phyloP scores from a whole-genome alignment of 1,140 invertebrate species.

The Platorchestia sp. region DNA sequence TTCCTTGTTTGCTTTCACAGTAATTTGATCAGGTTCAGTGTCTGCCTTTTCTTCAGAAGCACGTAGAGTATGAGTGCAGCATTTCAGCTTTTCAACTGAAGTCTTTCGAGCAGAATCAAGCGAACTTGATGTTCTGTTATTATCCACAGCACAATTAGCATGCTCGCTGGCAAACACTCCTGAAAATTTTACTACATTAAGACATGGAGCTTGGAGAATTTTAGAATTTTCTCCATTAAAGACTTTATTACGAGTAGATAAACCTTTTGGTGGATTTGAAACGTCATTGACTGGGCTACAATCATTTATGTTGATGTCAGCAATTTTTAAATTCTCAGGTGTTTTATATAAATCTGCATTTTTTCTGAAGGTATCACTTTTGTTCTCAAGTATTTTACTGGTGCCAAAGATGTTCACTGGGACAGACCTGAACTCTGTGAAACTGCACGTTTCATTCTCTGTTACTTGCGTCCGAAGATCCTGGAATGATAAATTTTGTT shows the following conservation, averaged over 20 bases:
- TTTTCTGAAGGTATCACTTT: background rate
- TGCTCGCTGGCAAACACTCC: background rate
- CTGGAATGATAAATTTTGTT: background rate
- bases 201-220: background rate
- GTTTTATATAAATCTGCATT: background rate
- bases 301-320: background rate
- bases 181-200: background rate
- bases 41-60: background rate
- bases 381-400: background rate
- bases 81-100: background rate
- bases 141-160: background rate
- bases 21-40: background rate
- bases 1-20: background rate
- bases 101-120: background rate
- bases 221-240: background rate
- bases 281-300: background rate
- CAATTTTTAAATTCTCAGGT: background rate
- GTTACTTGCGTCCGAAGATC: background rate
- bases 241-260: background rate
- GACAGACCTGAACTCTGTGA: background rate
- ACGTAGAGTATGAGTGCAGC: background rate
- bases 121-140: background rate
- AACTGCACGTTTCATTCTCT: background rate
- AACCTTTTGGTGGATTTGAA: background rate
- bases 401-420: background rate